A percentile compares a stretch with the other conserved stretches of the same genome.
Conservation (phyloP, 2,888 invertebrate genomes). For the Caenorhabditis japonica region DNA sequence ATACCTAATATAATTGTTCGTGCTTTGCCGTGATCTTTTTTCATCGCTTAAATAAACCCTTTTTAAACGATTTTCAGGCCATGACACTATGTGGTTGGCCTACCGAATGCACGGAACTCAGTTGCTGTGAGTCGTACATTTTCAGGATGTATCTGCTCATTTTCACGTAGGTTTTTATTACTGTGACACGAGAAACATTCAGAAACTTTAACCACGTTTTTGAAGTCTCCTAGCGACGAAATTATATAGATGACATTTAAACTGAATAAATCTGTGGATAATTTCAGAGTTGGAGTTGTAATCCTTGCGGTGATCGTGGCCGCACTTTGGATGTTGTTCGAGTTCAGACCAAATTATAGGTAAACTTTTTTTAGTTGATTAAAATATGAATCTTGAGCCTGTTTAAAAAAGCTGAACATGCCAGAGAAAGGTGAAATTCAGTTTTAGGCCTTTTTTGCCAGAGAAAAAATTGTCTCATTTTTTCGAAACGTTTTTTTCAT, state of each 20-base stretch:
- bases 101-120: constrained; percentile 58
- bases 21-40: constrained; percentile 7
- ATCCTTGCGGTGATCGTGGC: constrained; percentile 52
- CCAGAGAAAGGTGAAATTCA: too few relatives aligned
- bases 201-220: too few relatives aligned
- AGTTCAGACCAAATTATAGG: constrained; percentile 59
- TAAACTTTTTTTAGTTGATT: background rate
- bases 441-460: too few relatives aligned
- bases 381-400: too few relatives aligned
- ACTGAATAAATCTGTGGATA: too few relatives aligned
- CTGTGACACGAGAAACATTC: too few relatives aligned
- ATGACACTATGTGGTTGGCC: constrained; percentile 63
- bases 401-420: too few relatives aligned
- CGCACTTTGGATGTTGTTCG: constrained; percentile 58
- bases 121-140: constrained; percentile 62
- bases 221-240: too few relatives aligned
- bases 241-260: background rate
- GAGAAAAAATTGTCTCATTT: too few relatives aligned
- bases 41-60: background rate
- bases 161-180: constrained; percentile 50
- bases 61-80: background rate
- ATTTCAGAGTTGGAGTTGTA: constrained; percentile 54
- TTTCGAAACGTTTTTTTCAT: too few relatives aligned
- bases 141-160: constrained; percentile 60
- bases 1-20: constrained; percentile 5